A percentile compares a stretch with the other conserved stretches of the same genome.
These are phyloP conservation scores for Strigamia transsilvanica DNA, from an alignment of 2,888 invertebrate species.

Conservation along the genomic window DNA sequence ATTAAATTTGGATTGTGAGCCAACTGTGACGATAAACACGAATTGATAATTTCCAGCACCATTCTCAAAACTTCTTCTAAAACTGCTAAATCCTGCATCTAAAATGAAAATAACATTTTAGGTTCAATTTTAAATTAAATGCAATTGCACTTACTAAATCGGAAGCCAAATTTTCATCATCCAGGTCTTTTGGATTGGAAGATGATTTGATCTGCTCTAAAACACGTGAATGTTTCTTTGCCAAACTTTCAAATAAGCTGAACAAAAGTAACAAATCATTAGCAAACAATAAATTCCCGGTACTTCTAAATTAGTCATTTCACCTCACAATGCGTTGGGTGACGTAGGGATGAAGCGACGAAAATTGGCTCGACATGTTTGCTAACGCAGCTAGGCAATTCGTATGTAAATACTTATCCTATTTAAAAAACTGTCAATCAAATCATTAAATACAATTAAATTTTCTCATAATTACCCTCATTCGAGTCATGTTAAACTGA, in stretches of 20 bases:
- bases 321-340: slow-evolving; percentile 82
- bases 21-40: slow-evolving; percentile 87
- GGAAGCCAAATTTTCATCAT: slow-evolving; percentile 57
- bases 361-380: slow-evolving; percentile 94
- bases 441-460: neutral
- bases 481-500: slow-evolving; percentile 96
- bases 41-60: slow-evolving; percentile 97
- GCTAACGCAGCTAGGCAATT: slow-evolving; percentile 98
- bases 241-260: slow-evolving; percentile 88
- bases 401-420: slow-evolving; percentile 97
- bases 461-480: slow-evolving; percentile 71
- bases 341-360: slow-evolving; percentile 92
- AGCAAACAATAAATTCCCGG: neutral
- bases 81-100: slow-evolving; percentile 89
- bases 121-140: neutral
- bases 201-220: slow-evolving; percentile 61
- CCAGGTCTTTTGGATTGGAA: slow-evolving; percentile 54
- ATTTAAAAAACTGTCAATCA: slow-evolving; percentile 31
- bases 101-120: slow-evolving; percentile 55
- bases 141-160: slow-evolving; percentile 58
- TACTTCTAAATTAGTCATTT: slow-evolving; percentile 16
- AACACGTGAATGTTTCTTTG: slow-evolving; percentile 75
- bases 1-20: slow-evolving; percentile 89
- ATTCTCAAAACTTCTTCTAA: slow-evolving; percentile 96
- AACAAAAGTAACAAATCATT: slow-evolving; percentile 54